phyloP scores from a whole-genome alignment of 1,140 invertebrate genomes.

The Asobara japonica region DNA sequence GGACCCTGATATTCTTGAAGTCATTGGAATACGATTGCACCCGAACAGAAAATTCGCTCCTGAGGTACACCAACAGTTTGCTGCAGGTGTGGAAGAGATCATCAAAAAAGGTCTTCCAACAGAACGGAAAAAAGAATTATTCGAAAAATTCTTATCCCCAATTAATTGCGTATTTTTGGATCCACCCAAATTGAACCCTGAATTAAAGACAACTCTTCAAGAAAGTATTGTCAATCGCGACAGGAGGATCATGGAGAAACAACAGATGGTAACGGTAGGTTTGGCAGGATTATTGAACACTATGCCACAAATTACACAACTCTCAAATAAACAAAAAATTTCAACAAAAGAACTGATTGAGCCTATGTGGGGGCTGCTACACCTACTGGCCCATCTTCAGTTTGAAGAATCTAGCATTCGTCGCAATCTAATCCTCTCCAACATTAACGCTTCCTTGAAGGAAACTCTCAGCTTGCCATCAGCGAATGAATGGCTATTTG shows the following conservation, averaged over 20 bases:
- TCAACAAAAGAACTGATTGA: too few species aligned
- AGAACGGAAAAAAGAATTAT: not conserved
- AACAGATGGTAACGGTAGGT: not conserved
- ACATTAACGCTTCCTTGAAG: not conserved
- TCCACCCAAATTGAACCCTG: constrained; percentile 23
- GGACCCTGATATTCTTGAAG: constrained; percentile 14
- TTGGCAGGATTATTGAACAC: not conserved
- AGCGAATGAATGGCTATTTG: constrained; percentile 25
- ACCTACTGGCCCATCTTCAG: constrained; percentile 22
- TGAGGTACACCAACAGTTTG: constrained; percentile 21
- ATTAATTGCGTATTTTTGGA: constrained; percentile 18
- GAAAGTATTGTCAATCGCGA: constrained; percentile 19
- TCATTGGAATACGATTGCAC: constrained; percentile 19
- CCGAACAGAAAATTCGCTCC: constrained; percentile 18
- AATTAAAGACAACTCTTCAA: constrained; percentile 7
- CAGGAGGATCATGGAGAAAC: constrained; percentile 22
- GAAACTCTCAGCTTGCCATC: not conserved
- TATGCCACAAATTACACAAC: not conserved
- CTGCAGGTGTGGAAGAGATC: constrained; percentile 15
- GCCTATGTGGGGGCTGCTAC: not conserved
- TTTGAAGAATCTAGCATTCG: constrained; percentile 17
- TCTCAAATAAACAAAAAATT: not conserved
- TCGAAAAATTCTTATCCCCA: constrained; percentile 24
- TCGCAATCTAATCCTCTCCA: constrained; percentile 8
- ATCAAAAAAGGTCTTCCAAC: constrained; percentile 26